A percentile compares a stretch with the other conserved stretches of the same genome.
phyloP scores from a whole-genome alignment of 2,888 invertebrate genomes.

The Lepidonotus clava region DNA sequence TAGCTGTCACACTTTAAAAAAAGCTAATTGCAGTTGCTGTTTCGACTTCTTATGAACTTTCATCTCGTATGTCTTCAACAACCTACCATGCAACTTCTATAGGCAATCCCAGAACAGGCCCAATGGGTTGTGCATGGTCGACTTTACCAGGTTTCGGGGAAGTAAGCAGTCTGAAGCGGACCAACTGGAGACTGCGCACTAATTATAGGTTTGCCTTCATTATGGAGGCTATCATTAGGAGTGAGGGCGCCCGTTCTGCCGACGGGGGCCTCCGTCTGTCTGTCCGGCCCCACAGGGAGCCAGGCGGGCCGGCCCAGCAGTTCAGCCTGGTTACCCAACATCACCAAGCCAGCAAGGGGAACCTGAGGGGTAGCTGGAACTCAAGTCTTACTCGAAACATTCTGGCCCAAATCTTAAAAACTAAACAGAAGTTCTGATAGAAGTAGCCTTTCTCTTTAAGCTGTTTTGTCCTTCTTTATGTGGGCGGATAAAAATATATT shows the following conservation, averaged over 20 bases:
- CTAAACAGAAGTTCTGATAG: no score
- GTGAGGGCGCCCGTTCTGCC: not conserved
- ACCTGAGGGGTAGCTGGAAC: no score
- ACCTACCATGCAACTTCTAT: no score
- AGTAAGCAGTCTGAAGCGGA: not conserved
- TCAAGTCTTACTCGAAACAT: no score
- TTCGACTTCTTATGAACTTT: not conserved
- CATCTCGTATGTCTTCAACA: not conserved
- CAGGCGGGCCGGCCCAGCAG: not conserved
- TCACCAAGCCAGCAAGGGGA: not conserved
- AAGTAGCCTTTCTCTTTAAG: no score
- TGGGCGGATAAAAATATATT: no score
- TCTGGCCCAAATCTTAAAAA: no score
- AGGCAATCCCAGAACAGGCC: no score
- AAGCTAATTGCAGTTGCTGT: not conserved
- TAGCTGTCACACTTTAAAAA: not conserved
- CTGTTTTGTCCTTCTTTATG: no score
- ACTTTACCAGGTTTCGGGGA: not conserved
- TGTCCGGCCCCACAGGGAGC: not conserved
- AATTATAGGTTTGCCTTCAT: conserved; percentile 8
- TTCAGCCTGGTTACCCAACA: not conserved
- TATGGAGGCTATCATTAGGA: not conserved
- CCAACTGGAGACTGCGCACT: not conserved
- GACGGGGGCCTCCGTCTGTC: not conserved
- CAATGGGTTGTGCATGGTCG: not conserved